Evolutionary conservation across 1,140 invertebrate species (phyloP).

Genomic region (Thaumetopoea pityocampa): DNA sequence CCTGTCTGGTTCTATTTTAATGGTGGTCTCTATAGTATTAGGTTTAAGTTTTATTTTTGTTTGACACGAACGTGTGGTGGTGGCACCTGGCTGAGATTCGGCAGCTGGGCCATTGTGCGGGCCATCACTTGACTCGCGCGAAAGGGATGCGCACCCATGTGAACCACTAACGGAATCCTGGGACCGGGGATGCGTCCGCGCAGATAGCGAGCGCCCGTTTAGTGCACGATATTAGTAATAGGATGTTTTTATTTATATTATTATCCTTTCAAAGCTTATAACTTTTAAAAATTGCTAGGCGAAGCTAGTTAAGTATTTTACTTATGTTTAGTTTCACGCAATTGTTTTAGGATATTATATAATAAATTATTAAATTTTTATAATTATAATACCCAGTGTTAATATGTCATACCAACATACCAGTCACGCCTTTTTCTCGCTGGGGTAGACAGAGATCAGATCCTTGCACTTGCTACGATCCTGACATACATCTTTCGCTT

Average conservation of each 20-base stretch:
- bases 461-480: too few species aligned
- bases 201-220: conserved; percentile 34
- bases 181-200: conserved; percentile 44
- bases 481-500: too few species aligned
- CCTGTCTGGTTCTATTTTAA: conserved; percentile 8
- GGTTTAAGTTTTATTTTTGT: conserved; percentile 29
- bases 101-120: conserved; percentile 61
- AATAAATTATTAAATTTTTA: too few species aligned
- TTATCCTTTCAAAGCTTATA: conserved; percentile 1
- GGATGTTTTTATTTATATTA: conserved; percentile 34
- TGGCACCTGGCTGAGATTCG: conserved; percentile 56
- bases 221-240: conserved; percentile 45
- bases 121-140: conserved; percentile 67
- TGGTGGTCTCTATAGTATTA: neutral
- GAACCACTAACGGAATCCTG: conserved; percentile 63
- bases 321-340: too few species aligned
- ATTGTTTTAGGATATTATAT: too few species aligned
- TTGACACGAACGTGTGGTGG: conserved; percentile 8
- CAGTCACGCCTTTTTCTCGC: too few species aligned
- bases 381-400: too few species aligned
- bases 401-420: too few species aligned
- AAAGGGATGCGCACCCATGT: conserved; percentile 68
- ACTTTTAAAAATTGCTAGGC: neutral
- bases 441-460: too few species aligned
- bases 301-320: too few species aligned